A percentile compares a stretch with the other conserved stretches of the same genome.
Conservation (phyloP, 2,888 invertebrate species). For the Priocnemis perturbator region DNA sequence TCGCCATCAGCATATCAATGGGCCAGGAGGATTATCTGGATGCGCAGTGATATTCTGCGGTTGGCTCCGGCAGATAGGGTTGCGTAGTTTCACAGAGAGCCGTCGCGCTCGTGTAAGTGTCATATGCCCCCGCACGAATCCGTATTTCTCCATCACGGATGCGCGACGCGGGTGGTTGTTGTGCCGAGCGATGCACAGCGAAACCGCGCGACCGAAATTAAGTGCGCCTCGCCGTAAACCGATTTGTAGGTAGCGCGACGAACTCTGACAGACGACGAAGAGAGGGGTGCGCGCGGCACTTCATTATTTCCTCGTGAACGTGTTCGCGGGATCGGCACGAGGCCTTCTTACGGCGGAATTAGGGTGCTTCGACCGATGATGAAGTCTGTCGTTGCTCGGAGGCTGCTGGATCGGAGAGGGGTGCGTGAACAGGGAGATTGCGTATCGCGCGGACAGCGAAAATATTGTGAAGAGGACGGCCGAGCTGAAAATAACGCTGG, state of each 20-base stretch:
- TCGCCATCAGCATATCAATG: constrained; percentile 75
- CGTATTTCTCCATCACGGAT: not conserved
- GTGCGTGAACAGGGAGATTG: too few relatives aligned
- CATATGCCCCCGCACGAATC: not conserved
- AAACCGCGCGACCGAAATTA: not conserved
- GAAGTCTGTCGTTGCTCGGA: too few relatives aligned
- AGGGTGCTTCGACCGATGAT: too few relatives aligned
- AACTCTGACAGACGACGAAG: not conserved
- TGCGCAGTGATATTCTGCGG: constrained; percentile 71
- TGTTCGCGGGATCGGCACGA: not conserved
- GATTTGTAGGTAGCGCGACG: not conserved
- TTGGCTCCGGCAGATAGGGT: constrained; percentile 74
- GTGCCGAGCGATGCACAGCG: not conserved
- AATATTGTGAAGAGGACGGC: too few relatives aligned
- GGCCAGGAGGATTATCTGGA: constrained; percentile 72
- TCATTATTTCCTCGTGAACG: constrained; percentile 14
- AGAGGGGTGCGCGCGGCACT: constrained; percentile 6
- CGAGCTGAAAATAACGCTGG: too few relatives aligned
- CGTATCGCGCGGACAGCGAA: too few relatives aligned
- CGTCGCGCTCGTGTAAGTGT: not conserved
- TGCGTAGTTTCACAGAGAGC: constrained; percentile 48
- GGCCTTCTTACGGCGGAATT: too few relatives aligned
- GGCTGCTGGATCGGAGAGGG: too few relatives aligned
- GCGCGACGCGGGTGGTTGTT: not conserved
- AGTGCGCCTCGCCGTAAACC: not conserved